Evolutionary conservation across 2,888 invertebrate genomes (phyloP).

Genomic region (Maniola hyperantus): DNA sequence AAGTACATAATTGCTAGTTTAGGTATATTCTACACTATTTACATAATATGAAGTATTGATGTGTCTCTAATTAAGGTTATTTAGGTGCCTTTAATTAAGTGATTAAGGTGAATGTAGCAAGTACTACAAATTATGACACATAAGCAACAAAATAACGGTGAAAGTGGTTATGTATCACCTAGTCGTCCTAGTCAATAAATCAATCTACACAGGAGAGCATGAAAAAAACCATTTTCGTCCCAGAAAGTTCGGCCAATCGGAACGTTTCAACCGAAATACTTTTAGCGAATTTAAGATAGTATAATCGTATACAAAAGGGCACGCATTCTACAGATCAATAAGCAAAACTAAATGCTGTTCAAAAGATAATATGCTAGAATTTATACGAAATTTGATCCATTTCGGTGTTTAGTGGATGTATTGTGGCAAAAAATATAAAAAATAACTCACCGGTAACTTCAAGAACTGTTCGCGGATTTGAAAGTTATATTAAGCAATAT

Average conservation of each 20-base stretch:
- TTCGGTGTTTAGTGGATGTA: conserved; percentile 27
- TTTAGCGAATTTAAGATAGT: background rate
- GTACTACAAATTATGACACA: background rate
- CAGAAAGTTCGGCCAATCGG: background rate
- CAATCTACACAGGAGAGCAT: background rate
- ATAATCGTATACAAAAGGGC: background rate
- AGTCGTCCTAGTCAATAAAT: conserved; percentile 9
- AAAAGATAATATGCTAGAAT: conserved; percentile 28
- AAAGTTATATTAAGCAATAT: conserved; percentile 11
- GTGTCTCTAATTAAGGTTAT: no score
- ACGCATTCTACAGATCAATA: background rate
- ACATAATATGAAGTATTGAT: no score
- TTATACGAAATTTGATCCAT: conserved; percentile 34
- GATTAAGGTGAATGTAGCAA: background rate
- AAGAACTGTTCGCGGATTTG: background rate
- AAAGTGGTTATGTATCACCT: background rate
- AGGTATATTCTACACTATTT: no score
- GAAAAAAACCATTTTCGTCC: conserved; percentile 3
- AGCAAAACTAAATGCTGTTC: conserved; percentile 1
- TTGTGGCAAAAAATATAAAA: conserved; percentile 22
- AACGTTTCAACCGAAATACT: background rate
- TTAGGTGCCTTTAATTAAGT: background rate
- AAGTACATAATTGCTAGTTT: no score
- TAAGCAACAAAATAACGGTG: background rate
- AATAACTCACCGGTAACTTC: conserved; percentile 29